Evolutionary conservation across 53 echinoderm and acorn worm species (phyloP).

Genomic region (Apostichopus leukothele): DNA sequence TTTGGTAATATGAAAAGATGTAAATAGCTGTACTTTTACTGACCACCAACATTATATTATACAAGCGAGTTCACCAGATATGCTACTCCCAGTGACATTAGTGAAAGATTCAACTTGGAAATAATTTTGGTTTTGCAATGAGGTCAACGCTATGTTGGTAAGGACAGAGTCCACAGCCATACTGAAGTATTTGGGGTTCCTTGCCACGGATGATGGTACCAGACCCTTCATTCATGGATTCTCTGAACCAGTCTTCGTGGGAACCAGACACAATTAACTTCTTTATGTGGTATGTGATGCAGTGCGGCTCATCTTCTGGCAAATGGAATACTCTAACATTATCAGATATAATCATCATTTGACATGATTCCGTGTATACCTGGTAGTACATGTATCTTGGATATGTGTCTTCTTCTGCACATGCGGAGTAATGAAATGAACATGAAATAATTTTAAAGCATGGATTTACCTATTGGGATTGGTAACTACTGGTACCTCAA

Average conservation of each 20-base stretch:
- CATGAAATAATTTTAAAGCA: too few relatives aligned
- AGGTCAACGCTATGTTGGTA: background rate
- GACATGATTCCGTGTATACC: constrained; percentile 20
- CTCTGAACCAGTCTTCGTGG: constrained; percentile 13
- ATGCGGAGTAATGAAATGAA: too few relatives aligned
- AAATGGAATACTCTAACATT: background rate
- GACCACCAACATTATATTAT: too few relatives aligned
- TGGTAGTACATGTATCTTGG: background rate
- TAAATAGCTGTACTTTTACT: too few relatives aligned
- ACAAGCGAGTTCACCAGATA: too few relatives aligned
- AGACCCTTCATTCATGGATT: background rate
- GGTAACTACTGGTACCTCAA: too few relatives aligned
- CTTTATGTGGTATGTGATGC: constrained; percentile 25
- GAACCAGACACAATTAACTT: constrained; percentile 9
- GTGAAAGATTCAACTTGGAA: background rate
- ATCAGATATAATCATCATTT: background rate
- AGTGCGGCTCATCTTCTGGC: constrained; percentile 25
- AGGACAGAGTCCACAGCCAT: constrained; percentile 8
- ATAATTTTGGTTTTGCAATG: background rate
- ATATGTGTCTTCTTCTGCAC: background rate
- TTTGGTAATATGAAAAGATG: too few relatives aligned
- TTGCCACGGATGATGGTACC: background rate
- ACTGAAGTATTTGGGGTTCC: background rate
- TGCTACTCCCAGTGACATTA: too few relatives aligned
- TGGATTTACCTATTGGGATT: too few relatives aligned